Base-by-base conservation (phyloP, 2,888 invertebrate species). In the Apantesis nais region DNA sequence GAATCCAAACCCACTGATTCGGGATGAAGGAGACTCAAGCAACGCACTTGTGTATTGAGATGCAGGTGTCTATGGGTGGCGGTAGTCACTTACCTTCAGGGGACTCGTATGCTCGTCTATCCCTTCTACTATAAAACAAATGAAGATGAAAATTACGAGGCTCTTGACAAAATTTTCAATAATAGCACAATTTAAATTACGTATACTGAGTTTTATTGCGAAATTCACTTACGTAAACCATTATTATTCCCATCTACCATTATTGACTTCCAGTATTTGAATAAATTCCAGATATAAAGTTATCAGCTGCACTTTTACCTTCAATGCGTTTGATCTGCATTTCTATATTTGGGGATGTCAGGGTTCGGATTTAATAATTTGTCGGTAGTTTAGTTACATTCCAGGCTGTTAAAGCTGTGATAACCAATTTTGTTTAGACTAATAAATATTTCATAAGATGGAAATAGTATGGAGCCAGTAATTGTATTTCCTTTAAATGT, bases 201-300 rank as follows among this genome's bases (percentile, higher is more conserved):
- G 14, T 55, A 11, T 14, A 25, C 55, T 12, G 4, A 25, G 12
- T 83, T 81, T 82, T 52, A 52, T 52, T 52, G n/a, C 2, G 8
- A 7, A 52, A 52, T n/a, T 83, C 84, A 85, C 85, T 87, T 84
- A 82, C 78, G 73, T 80, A 84, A 77, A 73, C 74, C n/a, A 77
- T 74, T 75, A n/a, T n/a, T 68, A 77, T 73, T 72, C 77, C 61
- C 61, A 37, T 55, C 79, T 79, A 80, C 77, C 78, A 79, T 74
- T 81, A 78, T 82, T 81, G 62, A 77, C 73, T 67, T 66, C 76
- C 70, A 81, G 79, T 81, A 84, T 79, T 87, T 87, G 86, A 84
- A 86, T 77, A 71, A 67, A 71, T 62, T 84, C 86, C 86, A 86
- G 85, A 83, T 78, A 81, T 77, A 80, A 80, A 79, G 78, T 72